Percentiles rank a stretch among this genome's conserved stretches.
phyloP scores from a whole-genome alignment of 2,113 vertebrate species.

The Tyto alba region DNA sequence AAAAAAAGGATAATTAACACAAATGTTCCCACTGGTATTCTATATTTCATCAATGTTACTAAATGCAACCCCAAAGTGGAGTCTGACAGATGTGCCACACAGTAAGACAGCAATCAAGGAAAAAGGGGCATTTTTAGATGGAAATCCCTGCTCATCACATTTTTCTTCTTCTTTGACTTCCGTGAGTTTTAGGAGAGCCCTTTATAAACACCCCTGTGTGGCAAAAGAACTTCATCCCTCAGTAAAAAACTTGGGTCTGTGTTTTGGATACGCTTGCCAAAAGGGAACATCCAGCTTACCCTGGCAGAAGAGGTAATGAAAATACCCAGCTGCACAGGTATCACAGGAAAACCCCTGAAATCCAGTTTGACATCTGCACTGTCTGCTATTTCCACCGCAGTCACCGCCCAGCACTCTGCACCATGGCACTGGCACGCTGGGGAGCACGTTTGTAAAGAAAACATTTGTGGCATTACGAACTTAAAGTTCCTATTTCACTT shows the following conservation, averaged over 20 bases:
- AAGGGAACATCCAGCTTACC: slow-evolving; percentile 10
- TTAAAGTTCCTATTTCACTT: neutral
- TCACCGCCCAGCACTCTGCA: neutral
- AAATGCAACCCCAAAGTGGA: neutral
- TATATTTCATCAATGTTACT: neutral
- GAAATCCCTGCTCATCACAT: neutral
- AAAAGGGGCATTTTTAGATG: neutral
- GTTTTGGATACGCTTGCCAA: neutral
- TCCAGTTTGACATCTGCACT: slow-evolving; percentile 46
- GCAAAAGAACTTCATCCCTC: neutral
- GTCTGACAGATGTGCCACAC: neutral
- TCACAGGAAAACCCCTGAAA: slow-evolving; percentile 54
- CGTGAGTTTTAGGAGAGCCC: neutral
- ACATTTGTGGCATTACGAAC: neutral
- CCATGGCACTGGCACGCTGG: slow-evolving; percentile 15
- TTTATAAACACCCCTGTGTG: neutral
- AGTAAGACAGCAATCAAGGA: neutral
- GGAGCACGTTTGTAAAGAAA: neutral
- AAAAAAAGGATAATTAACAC: neutral
- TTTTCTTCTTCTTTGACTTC: neutral
- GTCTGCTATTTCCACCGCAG: neutral
- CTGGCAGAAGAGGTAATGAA: slow-evolving; percentile 59
- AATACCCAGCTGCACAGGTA: slow-evolving; percentile 37
- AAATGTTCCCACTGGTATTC: neutral
- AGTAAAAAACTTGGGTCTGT: neutral